phyloP scores from a whole-genome alignment of 2,888 invertebrate genomes.

The Isoperla grammatica region DNA sequence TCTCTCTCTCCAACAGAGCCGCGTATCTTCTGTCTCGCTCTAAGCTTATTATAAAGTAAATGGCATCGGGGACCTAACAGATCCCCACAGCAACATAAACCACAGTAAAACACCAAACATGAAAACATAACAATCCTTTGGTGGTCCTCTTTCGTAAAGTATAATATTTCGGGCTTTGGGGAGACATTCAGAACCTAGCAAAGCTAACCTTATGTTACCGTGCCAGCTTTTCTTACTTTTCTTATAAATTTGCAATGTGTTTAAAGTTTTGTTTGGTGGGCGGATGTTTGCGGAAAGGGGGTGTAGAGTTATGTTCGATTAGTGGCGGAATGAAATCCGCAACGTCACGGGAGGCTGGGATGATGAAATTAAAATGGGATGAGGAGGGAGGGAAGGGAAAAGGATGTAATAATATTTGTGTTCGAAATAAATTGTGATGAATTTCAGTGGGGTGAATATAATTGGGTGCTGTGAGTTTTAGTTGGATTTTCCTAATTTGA shows the following conservation, averaged over 20 bases:
- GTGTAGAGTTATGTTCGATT: not conserved
- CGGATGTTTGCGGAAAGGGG: too few species aligned
- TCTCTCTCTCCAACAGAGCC: not conserved
- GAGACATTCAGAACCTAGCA: too few species aligned
- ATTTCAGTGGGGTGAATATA: not conserved
- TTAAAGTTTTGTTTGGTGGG: too few species aligned
- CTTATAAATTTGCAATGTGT: too few species aligned
- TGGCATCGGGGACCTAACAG: conserved; percentile 21
- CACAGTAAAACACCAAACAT: not conserved
- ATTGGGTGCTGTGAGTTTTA: not conserved
- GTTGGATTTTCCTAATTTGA: too few species aligned
- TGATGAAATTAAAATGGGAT: not conserved
- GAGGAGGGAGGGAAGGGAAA: not conserved
- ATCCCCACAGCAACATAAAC: conserved; percentile 19
- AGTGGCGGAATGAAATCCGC: not conserved
- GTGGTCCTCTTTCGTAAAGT: not conserved
- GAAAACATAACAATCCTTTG: not conserved
- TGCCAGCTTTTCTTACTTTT: too few species aligned
- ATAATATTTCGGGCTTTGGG: too few species aligned
- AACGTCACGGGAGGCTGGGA: not conserved
- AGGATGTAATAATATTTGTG: not conserved
- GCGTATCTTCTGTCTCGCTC: not conserved
- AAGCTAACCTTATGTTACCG: too few species aligned
- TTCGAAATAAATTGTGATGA: not conserved
- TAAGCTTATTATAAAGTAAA: conserved; percentile 28